Percentiles rank a stretch among this genome's conserved stretches.
Conservation (phyloP, 2,888 invertebrate genomes). For the Aricia artaxerxes region DNA sequence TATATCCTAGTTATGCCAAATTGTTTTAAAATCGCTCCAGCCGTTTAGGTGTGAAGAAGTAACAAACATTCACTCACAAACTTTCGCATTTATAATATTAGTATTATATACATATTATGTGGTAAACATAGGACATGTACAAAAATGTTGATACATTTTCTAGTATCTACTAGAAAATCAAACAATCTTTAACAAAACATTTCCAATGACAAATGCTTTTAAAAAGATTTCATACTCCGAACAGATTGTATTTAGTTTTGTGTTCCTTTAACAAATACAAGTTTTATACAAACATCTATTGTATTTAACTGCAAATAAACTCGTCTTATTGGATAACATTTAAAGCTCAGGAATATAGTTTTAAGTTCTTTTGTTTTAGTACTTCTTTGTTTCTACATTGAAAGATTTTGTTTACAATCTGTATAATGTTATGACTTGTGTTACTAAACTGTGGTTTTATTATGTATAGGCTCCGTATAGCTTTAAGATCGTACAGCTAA, state of each 20-base stretch:
- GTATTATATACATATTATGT: too few species aligned
- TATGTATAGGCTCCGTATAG: too few species aligned
- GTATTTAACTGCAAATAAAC: slow-evolving; percentile 23
- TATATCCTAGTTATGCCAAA: too few species aligned
- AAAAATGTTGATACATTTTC: neutral
- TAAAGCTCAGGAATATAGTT: slow-evolving; percentile 8
- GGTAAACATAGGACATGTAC: neutral
- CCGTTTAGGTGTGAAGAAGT: too few species aligned
- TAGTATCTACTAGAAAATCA: neutral
- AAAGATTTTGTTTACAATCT: neutral
- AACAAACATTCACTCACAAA: too few species aligned
- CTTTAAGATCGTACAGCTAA: too few species aligned
- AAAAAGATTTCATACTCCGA: slow-evolving; percentile 1
- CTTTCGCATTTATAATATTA: too few species aligned
- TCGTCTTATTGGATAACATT: slow-evolving; percentile 16
- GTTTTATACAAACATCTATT: slow-evolving; percentile 6
- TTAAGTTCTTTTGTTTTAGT: neutral
- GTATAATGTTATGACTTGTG: neutral
- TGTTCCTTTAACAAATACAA: slow-evolving; percentile 11
- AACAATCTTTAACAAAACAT: neutral
- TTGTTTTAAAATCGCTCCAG: too few species aligned
- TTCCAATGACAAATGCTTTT: neutral
- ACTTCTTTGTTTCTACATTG: neutral
- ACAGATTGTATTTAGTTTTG: neutral
- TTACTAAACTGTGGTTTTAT: too few species aligned